Conservation (phyloP, 2,113 vertebrate species). For the Marmota flaviventris region DNA sequence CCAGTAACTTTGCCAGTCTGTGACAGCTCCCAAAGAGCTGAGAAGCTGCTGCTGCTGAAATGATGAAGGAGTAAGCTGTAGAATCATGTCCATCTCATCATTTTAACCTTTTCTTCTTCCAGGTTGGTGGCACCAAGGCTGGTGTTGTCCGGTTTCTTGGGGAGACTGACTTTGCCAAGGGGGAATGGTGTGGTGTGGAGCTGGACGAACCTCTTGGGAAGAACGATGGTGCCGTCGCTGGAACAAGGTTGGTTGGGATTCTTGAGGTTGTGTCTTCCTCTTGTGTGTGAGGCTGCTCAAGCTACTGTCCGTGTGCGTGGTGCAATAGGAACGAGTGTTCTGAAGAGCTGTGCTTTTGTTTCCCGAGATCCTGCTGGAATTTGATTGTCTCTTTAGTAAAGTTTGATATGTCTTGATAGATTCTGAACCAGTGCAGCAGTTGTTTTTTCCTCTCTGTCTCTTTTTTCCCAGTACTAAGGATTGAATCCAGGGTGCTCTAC, state of each 20-base stretch:
- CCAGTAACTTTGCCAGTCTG: neutral
- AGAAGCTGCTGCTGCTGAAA: neutral
- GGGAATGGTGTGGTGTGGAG: constrained; percentile 99
- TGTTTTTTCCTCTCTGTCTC: neutral
- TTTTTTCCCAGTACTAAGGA: neutral
- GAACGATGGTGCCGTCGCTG: constrained; percentile 98
- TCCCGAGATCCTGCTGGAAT: neutral
- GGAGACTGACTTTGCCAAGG: constrained; percentile 99
- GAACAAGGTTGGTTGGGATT: constrained; percentile 92
- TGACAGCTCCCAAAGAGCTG: neutral
- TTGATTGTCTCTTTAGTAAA: neutral
- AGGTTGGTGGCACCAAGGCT: constrained; percentile 98
- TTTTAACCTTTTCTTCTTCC: neutral
- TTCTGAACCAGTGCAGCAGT: neutral
- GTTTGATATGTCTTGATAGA: neutral
- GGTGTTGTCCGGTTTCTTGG: constrained; percentile 98
- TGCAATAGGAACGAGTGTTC: neutral
- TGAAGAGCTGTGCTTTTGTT: neutral
- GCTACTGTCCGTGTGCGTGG: too few relatives aligned
- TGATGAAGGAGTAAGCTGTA: neutral
- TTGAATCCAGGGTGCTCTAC: too few relatives aligned
- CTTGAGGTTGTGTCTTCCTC: neutral
- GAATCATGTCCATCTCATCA: neutral
- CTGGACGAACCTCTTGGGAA: constrained; percentile 98
- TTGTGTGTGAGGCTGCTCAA: accelerated